These are phyloP conservation scores for Athalia circularis DNA, from an alignment of 2,888 invertebrate species.

Conservation along the genomic window DNA sequence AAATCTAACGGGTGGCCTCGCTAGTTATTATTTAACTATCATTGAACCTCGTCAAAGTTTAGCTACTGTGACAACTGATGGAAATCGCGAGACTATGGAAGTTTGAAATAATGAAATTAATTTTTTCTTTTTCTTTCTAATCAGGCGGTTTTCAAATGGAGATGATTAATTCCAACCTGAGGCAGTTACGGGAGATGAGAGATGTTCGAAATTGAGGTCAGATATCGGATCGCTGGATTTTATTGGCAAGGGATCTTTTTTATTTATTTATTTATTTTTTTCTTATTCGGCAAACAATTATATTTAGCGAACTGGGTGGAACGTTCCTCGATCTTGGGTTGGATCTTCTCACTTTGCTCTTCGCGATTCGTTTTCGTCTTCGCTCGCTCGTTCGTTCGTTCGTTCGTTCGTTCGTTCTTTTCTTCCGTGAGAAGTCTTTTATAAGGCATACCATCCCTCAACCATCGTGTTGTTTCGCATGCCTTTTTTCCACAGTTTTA, in stretches of 20 bases:
- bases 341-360: conserved; percentile 9
- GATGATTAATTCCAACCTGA: background rate
- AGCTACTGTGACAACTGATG: too few species aligned
- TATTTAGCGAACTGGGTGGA: background rate
- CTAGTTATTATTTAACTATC: conserved; percentile 40
- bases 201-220: background rate
- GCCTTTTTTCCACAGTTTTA: conserved; percentile 62
- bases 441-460: background rate
- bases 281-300: conserved; percentile 1
- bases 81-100: too few species aligned
- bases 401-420: too few species aligned
- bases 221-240: background rate
- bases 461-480: conserved; percentile 50
- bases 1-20: conserved; percentile 65
- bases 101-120: too few species aligned
- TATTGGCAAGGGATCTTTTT: background rate
- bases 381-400: conserved; percentile 29
- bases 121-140: too few species aligned
- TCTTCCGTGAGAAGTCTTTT: too few species aligned
- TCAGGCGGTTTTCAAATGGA: too few species aligned
- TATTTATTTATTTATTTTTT: background rate
- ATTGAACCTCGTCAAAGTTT: background rate
- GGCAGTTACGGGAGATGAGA: background rate
- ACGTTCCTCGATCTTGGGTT: background rate
- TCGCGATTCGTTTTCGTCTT: conserved; percentile 31